Conservation (phyloP, 1,140 invertebrate genomes). For the Neodiprion fabricii region DNA sequence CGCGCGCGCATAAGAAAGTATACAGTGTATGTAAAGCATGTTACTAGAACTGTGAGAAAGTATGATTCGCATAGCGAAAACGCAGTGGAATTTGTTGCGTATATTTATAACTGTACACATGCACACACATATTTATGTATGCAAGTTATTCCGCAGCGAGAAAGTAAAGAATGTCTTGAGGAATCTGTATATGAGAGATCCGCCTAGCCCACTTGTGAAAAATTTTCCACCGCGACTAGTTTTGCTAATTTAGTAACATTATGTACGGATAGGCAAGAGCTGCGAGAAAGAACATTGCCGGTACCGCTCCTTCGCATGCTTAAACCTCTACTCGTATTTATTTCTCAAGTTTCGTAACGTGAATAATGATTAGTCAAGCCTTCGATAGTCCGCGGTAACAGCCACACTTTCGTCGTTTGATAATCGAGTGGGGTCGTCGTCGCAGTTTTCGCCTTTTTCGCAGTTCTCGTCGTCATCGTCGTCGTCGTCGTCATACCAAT, state of each 20-base stretch:
- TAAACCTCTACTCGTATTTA: not conserved
- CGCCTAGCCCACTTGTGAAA: constrained; percentile 41
- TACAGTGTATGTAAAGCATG: too few relatives aligned
- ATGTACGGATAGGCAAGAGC: not conserved
- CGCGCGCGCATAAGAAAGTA: too few relatives aligned
- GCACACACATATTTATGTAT: not conserved
- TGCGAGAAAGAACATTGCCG: not conserved
- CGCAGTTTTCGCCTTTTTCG: too few relatives aligned
- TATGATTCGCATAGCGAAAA: not conserved
- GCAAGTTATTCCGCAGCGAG: not conserved
- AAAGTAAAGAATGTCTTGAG: not conserved
- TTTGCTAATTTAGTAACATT: constrained; percentile 6
- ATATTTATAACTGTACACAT: too few relatives aligned
- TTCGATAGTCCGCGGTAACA: not conserved
- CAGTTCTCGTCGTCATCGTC: too few relatives aligned
- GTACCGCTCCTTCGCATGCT: not conserved
- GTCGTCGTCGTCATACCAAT: not conserved
- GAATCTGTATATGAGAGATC: constrained; percentile 10
- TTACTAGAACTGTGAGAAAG: too few relatives aligned
- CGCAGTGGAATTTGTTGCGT: not conserved
- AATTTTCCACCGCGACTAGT: not conserved
- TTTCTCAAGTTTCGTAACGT: constrained; percentile 6
- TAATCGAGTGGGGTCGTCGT: not conserved
- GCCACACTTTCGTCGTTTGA: not conserved
- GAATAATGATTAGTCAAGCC: constrained; percentile 16